These are phyloP conservation scores for Holacanthus passer DNA, from an alignment of 2,113 vertebrate genomes.

Conservation along the genomic window DNA sequence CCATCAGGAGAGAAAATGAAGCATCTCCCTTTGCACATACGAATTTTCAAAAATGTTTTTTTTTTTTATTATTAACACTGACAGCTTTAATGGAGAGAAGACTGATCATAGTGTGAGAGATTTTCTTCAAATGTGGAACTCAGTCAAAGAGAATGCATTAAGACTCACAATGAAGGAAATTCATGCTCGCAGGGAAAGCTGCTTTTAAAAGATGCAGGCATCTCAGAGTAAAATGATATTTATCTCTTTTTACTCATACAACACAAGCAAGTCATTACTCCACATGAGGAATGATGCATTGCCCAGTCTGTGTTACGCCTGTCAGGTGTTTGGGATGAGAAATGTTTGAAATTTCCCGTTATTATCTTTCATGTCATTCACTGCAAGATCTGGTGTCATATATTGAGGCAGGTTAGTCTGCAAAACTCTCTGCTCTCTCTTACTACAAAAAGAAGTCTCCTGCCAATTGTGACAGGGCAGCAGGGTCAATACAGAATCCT, in stretches of 20 bases:
- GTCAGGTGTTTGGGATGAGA: neutral
- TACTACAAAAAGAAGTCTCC: conserved; percentile 17
- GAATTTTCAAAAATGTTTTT: neutral
- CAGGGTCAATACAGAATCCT: conserved; percentile 3
- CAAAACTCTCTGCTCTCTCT: neutral
- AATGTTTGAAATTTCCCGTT: neutral
- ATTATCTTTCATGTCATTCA: neutral
- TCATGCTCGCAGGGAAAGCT: neutral
- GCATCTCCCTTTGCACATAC: neutral
- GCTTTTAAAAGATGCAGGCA: neutral
- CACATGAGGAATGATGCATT: neutral
- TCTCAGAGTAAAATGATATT: neutral
- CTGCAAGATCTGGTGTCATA: neutral
- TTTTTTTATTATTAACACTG: neutral
- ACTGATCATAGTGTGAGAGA: neutral
- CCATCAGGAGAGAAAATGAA: neutral
- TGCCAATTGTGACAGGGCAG: neutral
- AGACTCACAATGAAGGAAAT: conserved; percentile 3
- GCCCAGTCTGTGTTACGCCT: neutral
- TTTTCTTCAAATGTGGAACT: conserved; percentile 7
- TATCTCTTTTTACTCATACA: neutral
- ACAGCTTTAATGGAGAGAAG: neutral
- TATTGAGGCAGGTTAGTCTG: neutral
- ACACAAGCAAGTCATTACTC: conserved; percentile 4
- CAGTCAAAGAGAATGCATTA: neutral